Evolutionary conservation across 2,888 invertebrate genomes (phyloP), one percentile per base, ranked within the genome.

Genomic region (Sphinx pinastri): DNA sequence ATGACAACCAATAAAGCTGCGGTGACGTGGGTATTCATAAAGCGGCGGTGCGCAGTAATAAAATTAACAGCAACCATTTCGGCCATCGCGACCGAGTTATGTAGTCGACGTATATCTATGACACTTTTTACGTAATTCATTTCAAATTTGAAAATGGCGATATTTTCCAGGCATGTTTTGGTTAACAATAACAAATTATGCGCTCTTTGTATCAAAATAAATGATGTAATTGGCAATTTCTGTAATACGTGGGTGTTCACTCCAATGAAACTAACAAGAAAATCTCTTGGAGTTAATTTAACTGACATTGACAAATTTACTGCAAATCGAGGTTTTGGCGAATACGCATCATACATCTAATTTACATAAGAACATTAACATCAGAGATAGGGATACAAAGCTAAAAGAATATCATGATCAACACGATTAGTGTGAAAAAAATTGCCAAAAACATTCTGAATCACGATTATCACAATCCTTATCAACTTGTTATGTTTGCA

Each of bases 31-130:
- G 70, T 76, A 81, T 82, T 84, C 82, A 81, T 84, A 84, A 84
- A 81, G 77, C 73, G 76, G 76, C 75, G 72, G 76, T 83, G 81
- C 81, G 75, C 81, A 77, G 79, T 76, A 79, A 81, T 88, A 85
- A 88, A 89, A 82, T 88, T 84, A 85, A 88, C 82, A 80, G 80
- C 82, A 74, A 73, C 79, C 76, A 84, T 82, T 80, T 76, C 73
- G 74, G 73, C 75, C 71, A 77, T 75, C 71, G 71, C 68, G 55
- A 25, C 66, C 68, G 67, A 67, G 71, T 73, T 72, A 72, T 70
- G 59, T 63, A 70, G 70, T 71, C 71, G 67, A 72, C 59, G 60
- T 52, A 60, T 38, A 52, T 54, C 49, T 6, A 68, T 58, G 58
- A 57, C 25, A 38, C 14, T 14, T 11, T 14, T 19, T 14, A 52